Conservation (phyloP, 2,113 vertebrate species). For the Hippocampus abdominalis region DNA sequence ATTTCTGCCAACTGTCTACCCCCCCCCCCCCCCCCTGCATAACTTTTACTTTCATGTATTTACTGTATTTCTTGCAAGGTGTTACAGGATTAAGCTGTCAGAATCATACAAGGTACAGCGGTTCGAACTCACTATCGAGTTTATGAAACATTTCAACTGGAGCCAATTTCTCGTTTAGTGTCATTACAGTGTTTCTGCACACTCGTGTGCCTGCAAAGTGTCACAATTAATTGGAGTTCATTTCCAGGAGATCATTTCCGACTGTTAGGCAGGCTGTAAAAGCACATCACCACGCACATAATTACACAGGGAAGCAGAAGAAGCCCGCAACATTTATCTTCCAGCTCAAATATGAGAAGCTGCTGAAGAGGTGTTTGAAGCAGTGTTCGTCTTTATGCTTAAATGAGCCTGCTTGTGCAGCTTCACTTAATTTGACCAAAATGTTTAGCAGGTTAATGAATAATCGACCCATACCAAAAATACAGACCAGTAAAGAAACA, state of each 20-base stretch:
- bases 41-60: neutral
- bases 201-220: conserved; percentile 64
- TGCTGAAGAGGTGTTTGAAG: conserved; percentile 57
- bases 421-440: conserved; percentile 42
- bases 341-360: conserved; percentile 63
- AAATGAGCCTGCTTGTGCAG: conserved; percentile 47
- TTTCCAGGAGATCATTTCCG: conserved; percentile 75
- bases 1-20: neutral
- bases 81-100: conserved; percentile 34
- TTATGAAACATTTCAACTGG: conserved; percentile 64
- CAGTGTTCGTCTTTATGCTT: conserved; percentile 49
- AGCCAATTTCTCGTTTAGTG: conserved; percentile 73
- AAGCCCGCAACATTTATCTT: conserved; percentile 69
- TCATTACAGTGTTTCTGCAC: conserved; percentile 68
- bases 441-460: conserved; percentile 37
- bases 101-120: conserved; percentile 39
- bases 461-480: conserved; percentile 6
- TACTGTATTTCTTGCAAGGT: neutral
- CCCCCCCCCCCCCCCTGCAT: neutral
- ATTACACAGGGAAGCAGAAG: conserved; percentile 70
- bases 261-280: conserved; percentile 76
- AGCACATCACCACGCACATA: conserved; percentile 70
- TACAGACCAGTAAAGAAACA: conserved; percentile 12
- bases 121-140: conserved; percentile 47
- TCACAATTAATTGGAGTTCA: conserved; percentile 78